phyloP scores from a whole-genome alignment of 2,888 invertebrate species.

The Calameuta pallipes region DNA sequence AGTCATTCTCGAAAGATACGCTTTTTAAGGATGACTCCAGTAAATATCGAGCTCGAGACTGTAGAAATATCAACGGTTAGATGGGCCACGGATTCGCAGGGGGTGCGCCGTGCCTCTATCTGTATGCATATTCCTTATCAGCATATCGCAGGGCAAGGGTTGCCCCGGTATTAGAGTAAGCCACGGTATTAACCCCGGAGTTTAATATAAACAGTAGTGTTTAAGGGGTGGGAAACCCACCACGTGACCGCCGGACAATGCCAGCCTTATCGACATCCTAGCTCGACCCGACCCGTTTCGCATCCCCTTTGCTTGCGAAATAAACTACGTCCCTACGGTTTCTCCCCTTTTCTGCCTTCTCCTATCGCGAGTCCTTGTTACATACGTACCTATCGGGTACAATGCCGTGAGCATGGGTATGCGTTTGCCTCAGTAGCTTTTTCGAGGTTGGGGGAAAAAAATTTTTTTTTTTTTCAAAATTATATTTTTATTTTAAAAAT shows the following conservation, averaged over 20 bases:
- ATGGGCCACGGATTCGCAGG: too few species aligned
- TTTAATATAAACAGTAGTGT: constrained; percentile 60
- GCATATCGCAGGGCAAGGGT: constrained; percentile 62
- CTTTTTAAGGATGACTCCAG: constrained; percentile 16
- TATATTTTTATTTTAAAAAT: too few species aligned
- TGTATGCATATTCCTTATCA: constrained; percentile 58
- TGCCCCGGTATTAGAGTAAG: constrained; percentile 60
- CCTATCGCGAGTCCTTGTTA: not conserved
- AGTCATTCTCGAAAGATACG: constrained; percentile 18
- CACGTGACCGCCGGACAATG: constrained; percentile 56
- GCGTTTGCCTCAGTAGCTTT: too few species aligned
- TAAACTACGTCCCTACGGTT: constrained; percentile 4
- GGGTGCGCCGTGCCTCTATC: constrained; percentile 30
- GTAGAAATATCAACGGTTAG: too few species aligned
- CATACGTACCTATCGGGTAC: too few species aligned
- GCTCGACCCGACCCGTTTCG: constrained; percentile 10
- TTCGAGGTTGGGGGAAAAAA: too few species aligned
- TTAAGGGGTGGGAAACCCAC: constrained; percentile 29
- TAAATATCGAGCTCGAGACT: too few species aligned
- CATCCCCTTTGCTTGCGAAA: constrained; percentile 1
- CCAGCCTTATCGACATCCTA: constrained; percentile 48
- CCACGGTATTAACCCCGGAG: constrained; percentile 60
- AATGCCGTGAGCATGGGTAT: too few species aligned
- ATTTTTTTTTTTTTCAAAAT: too few species aligned
- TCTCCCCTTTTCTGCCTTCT: not conserved